Conservation (phyloP, 2,888 invertebrate species). For the Sympetrum striolatum region DNA sequence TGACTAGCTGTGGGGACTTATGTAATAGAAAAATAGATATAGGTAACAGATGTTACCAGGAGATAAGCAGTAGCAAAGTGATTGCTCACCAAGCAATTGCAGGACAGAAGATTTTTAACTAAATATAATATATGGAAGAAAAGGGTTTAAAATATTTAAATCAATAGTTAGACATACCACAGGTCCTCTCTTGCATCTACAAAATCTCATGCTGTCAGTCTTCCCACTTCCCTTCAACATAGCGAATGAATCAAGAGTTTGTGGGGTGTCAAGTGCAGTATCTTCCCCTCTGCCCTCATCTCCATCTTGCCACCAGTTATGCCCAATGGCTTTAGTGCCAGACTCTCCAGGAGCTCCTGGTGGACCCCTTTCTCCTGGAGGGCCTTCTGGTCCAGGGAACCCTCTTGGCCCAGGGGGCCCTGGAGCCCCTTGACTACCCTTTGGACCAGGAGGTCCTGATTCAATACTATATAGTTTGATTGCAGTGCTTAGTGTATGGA, state of each 20-base stretch:
- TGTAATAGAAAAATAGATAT: too few relatives aligned
- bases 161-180: conserved; percentile 60
- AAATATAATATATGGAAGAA: too few relatives aligned
- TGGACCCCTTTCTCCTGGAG: conserved; percentile 49
- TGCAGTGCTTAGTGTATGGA: conserved; percentile 63
- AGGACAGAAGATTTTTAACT: too few relatives aligned
- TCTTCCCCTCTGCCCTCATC: conserved; percentile 48
- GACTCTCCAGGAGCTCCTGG: conserved; percentile 51
- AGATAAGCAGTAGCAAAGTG: too few relatives aligned
- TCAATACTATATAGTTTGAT: conserved; percentile 63
- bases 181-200: conserved; percentile 71
- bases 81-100: too few relatives aligned
- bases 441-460: conserved; percentile 63
- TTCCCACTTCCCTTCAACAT: conserved; percentile 60
- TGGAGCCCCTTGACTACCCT: conserved; percentile 61
- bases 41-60: too few relatives aligned
- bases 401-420: conserved; percentile 60
- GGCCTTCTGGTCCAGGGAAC: conserved; percentile 57
- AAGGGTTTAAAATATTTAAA: neutral
- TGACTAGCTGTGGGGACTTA: too few relatives aligned
- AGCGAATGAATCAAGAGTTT: conserved; percentile 68
- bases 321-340: conserved; percentile 45
- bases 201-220: conserved; percentile 59
- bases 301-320: conserved; percentile 42
- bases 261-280: conserved; percentile 58